These are phyloP conservation scores for Gymnocypris eckloni DNA, from an alignment of 2,797 vertebrate species.

Conservation along the genomic window DNA sequence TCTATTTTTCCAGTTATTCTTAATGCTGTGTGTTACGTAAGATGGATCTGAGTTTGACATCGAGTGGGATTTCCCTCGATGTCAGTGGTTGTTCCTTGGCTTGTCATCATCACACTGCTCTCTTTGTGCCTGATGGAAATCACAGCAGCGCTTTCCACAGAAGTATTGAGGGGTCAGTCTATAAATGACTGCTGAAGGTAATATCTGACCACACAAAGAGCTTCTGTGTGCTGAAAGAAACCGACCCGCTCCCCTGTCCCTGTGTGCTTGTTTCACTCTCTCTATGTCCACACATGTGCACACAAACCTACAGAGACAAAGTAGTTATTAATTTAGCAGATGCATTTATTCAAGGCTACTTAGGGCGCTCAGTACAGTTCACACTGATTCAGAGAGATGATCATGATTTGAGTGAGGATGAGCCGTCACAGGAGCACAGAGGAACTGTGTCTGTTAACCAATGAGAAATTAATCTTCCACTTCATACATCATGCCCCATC, in stretches of 20 bases:
- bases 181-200: slow-evolving; percentile 20
- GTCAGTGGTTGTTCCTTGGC: not conserved
- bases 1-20: slow-evolving; percentile 16
- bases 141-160: slow-evolving; percentile 13
- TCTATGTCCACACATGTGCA: not conserved
- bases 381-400: not conserved
- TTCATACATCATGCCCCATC: not conserved
- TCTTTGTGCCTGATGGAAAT: slow-evolving; percentile 31
- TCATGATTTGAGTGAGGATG: not conserved
- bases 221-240: slow-evolving; percentile 56
- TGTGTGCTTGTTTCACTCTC: not conserved
- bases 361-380: not conserved
- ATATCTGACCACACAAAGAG: slow-evolving; percentile 64
- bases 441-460: not conserved
- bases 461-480: not conserved
- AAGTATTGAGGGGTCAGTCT: slow-evolving; percentile 1
- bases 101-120: slow-evolving; percentile 13
- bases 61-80: slow-evolving; percentile 31
- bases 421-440: not conserved
- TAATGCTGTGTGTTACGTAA: not conserved
- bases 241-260: not conserved
- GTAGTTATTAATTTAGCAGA: not conserved
- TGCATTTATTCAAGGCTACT: not conserved
- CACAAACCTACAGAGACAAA: not conserved
- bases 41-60: not conserved